Evolutionary conservation across 2,113 vertebrate genomes (phyloP), one percentile per base, ranked within the genome.

Genomic region (Poeciliopsis turrubarensis): DNA sequence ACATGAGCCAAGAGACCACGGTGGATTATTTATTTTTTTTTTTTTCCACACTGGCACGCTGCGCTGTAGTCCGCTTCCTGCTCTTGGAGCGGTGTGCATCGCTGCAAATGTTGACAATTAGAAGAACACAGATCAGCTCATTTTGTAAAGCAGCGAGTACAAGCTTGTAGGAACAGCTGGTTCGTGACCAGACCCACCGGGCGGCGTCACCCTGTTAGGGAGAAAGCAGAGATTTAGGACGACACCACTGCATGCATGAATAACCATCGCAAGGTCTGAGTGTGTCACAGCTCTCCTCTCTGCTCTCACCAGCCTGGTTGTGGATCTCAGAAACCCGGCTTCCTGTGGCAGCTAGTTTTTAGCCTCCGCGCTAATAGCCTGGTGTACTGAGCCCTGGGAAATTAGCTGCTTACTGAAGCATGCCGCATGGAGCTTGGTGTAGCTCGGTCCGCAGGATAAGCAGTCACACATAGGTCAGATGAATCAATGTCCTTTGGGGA

Each of bases 401-500:
- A 93, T 93, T 91, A 93, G 86, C 79, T 68, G 87, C 26, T 77
- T 79, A 31, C 37, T 72, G 77, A 84, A 87, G 88, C 90, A 74
- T 89, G 80, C 75, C 5, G 60, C 74, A 72, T 75, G 75, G 75
- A 77, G 79, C 68, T 32, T 14, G 44, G 79, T 68, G 87, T 82
- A 86, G 70, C 68, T 57, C 5, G 26, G 78, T 79, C 25, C 3
- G 5, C 71, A 80, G 73, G 81, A 86, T 82, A 83, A 83, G 80
- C 86, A 82, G 80, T 86, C 81, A 67, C 88, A 81, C 51, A 69
- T 72, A 86, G 91, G 90, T 92, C 90, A 81, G 78, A 86, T 70
- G 83, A 89, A 91, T 90, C 89, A 44, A 85, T 91, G 88, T 91
- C 75, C 89, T 83, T 89, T 73, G 73, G 82, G 86, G 77, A 83